Percentiles rank a stretch among this genome's conserved stretches.
phyloP scores from a whole-genome alignment of 2,113 vertebrate genomes.

The Phoenicopterus ruber region DNA sequence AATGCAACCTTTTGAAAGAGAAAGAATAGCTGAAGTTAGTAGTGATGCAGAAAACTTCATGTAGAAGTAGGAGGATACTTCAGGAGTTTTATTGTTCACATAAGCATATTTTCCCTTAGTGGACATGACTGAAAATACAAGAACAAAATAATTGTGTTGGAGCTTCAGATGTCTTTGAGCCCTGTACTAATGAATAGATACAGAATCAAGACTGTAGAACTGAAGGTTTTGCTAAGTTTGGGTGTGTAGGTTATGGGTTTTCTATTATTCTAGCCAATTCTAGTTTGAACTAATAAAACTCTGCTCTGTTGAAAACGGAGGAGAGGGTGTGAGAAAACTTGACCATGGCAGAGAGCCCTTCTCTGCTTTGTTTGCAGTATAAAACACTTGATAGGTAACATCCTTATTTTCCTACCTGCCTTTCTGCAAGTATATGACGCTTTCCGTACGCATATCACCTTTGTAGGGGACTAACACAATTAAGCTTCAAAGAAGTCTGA shows the following conservation, averaged over 20 bases:
- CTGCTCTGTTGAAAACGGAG: neutral
- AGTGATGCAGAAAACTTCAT: neutral
- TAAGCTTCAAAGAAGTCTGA: neutral
- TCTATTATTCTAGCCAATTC: neutral
- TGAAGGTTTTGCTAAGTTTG: neutral
- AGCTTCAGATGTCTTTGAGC: neutral
- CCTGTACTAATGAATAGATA: neutral
- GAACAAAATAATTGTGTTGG: neutral
- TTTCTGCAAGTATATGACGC: neutral
- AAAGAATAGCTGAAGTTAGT: neutral
- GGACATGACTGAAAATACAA: neutral
- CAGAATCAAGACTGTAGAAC: neutral
- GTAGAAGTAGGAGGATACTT: neutral
- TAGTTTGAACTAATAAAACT: neutral
- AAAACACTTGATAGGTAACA: neutral
- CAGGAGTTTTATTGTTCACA: neutral
- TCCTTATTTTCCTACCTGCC: neutral
- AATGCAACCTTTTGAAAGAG: neutral
- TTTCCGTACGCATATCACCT: neutral
- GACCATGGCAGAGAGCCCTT: neutral
- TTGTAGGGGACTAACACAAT: neutral
- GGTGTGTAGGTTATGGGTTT: neutral
- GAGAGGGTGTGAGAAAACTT: neutral
- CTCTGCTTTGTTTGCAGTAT: neutral
- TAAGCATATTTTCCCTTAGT: neutral